phyloP scores from a whole-genome alignment of 2,113 vertebrate genomes.

The Sinosuthora webbiana region DNA sequence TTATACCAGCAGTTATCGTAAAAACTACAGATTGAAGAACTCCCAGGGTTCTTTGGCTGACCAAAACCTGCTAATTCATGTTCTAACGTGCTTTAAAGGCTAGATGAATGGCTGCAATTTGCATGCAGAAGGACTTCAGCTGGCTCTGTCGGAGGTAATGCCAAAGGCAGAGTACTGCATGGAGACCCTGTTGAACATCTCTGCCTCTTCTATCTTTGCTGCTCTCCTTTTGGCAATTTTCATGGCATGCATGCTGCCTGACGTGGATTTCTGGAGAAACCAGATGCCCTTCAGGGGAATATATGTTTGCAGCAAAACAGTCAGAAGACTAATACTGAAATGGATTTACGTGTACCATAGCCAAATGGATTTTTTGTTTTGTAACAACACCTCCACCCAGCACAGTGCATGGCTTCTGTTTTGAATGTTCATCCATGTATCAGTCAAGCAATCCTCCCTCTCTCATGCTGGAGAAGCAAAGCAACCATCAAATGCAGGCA shows the following conservation, averaged over 20 bases:
- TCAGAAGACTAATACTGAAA: neutral
- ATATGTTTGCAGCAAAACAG: neutral
- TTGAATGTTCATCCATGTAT: neutral
- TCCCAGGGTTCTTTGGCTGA: neutral
- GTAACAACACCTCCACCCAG: neutral
- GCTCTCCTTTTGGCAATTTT: neutral
- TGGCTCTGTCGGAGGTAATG: fast-evolving
- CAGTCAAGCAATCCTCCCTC: neutral
- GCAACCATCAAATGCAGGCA: neutral
- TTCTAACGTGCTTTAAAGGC: neutral
- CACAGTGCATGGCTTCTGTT: neutral
- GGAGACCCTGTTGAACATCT: neutral
- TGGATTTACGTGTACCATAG: neutral
- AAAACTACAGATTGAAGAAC: neutral
- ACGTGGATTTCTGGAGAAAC: neutral
- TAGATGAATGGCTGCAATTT: neutral
- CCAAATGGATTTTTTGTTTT: neutral
- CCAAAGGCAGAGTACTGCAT: neutral
- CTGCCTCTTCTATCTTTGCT: neutral
- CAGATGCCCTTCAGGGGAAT: neutral
- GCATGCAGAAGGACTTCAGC: neutral
- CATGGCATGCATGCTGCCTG: neutral
- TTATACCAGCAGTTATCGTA: neutral
- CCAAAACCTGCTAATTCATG: neutral
- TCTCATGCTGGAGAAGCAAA: neutral